phyloP scores from a whole-genome alignment of 2,797 vertebrate genomes.

The Platyrinchus mystaceus region DNA sequence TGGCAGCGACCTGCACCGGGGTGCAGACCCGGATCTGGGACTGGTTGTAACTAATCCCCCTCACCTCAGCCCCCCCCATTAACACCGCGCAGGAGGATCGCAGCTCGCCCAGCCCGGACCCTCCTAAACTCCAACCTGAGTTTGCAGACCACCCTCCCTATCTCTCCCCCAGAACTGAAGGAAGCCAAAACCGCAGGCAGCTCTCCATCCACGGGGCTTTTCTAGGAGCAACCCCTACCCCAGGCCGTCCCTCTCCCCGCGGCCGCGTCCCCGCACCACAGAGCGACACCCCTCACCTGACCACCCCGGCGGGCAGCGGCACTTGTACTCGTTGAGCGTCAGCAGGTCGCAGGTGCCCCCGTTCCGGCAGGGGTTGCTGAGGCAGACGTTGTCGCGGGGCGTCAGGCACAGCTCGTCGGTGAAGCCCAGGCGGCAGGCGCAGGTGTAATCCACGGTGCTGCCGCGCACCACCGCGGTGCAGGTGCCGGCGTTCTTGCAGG shows the following conservation, averaged over 20 bases:
- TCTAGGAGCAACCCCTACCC: fast-evolving
- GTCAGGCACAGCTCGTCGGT: conserved; percentile 91
- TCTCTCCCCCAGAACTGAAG: background rate
- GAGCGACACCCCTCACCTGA: conserved; percentile 77
- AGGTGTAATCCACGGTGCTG: conserved; percentile 80
- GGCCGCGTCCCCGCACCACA: fast-evolving
- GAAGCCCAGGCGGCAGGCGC: conserved; percentile 88
- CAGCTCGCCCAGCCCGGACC: background rate
- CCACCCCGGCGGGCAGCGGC: conserved; percentile 92
- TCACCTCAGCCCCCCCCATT: fast-evolving
- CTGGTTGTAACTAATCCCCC: background rate
- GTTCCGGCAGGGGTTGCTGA: conserved; percentile 90
- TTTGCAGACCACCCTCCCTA: background rate
- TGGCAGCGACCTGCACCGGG: fast-evolving
- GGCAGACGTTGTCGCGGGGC: conserved; percentile 87
- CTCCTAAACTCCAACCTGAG: background rate
- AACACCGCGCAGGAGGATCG: fast-evolving
- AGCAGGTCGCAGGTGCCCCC: conserved; percentile 91
- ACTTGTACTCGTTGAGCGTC: conserved; percentile 83
- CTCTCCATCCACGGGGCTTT: fast-evolving
- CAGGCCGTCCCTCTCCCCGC: fast-evolving
- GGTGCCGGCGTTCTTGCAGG: conserved; percentile 88
- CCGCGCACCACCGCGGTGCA: conserved; percentile 79
- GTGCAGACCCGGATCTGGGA: fast-evolving
- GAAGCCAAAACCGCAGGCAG: too few species aligned